Conservation (phyloP, 2,797 vertebrate genomes). For the Enteromius paludinosus region DNA sequence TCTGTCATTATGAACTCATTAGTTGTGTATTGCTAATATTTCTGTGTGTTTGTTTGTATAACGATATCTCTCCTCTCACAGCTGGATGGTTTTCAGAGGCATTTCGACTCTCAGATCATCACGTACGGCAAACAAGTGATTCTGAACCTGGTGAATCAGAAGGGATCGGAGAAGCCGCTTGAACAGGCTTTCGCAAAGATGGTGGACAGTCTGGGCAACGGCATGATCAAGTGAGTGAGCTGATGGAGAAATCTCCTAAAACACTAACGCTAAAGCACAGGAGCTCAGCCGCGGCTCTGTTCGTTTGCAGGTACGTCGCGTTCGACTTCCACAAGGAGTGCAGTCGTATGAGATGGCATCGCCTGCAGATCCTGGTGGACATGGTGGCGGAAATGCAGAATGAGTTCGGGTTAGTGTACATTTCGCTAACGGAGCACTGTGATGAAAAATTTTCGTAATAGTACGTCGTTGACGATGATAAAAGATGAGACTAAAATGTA, state of each 20-base stretch:
- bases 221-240: slow-evolving; percentile 87
- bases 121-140: slow-evolving; percentile 94
- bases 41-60: neutral
- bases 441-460: no score
- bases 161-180: slow-evolving; percentile 93
- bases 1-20: no score
- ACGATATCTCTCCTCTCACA: slow-evolving; percentile 61
- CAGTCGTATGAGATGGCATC: slow-evolving; percentile 94
- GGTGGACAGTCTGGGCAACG: slow-evolving; percentile 86
- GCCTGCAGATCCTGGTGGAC: slow-evolving; percentile 90
- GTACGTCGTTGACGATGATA: no score
- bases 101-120: slow-evolving; percentile 95
- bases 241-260: no score
- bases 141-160: slow-evolving; percentile 96
- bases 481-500: no score
- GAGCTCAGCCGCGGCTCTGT: neutral
- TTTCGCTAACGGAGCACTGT: no score
- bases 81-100: slow-evolving; percentile 96
- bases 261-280: no score
- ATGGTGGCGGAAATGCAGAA: slow-evolving; percentile 87
- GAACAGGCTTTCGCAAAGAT: slow-evolving; percentile 90
- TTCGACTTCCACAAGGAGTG: slow-evolving; percentile 99
- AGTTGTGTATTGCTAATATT: no score
- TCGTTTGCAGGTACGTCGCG: slow-evolving; percentile 82
- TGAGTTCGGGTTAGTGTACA: slow-evolving; percentile 84